A percentile compares a stretch with the other conserved stretches of the same genome.
These are phyloP conservation scores for Holacanthus passer DNA, from an alignment of 2,113 vertebrate species.

Conservation along the genomic window DNA sequence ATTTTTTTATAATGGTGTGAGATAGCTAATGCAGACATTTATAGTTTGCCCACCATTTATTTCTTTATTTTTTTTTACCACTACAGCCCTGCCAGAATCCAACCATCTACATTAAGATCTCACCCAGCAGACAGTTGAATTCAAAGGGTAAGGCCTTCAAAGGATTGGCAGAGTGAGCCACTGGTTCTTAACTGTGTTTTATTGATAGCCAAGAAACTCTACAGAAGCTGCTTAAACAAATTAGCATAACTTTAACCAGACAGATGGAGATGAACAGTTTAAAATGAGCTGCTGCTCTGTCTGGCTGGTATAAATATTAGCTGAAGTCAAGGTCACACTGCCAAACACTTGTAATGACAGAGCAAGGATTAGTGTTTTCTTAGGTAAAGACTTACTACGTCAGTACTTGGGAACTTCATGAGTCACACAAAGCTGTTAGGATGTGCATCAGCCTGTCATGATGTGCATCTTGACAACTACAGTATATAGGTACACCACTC, in stretches of 20 bases:
- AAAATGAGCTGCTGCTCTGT: not conserved
- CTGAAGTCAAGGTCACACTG: not conserved
- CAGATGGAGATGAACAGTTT: conserved; percentile 12
- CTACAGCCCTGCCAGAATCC: too few species aligned
- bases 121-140: not conserved
- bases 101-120: not conserved
- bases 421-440: not conserved
- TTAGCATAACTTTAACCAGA: not conserved
- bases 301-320: not conserved
- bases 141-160: not conserved
- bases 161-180: not conserved
- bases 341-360: not conserved
- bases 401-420: too few species aligned
- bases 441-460: not conserved
- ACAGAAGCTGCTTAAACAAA: not conserved
- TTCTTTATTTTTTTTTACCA: too few species aligned
- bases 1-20: too few species aligned
- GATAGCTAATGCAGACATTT: too few species aligned
- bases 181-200: not conserved
- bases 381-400: too few species aligned
- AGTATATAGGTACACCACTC: not conserved
- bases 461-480: not conserved
- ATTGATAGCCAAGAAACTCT: not conserved
- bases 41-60: too few species aligned
- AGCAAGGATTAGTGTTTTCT: too few species aligned